phyloP scores from a whole-genome alignment of 2,797 vertebrate species.

The Carapus acus region DNA sequence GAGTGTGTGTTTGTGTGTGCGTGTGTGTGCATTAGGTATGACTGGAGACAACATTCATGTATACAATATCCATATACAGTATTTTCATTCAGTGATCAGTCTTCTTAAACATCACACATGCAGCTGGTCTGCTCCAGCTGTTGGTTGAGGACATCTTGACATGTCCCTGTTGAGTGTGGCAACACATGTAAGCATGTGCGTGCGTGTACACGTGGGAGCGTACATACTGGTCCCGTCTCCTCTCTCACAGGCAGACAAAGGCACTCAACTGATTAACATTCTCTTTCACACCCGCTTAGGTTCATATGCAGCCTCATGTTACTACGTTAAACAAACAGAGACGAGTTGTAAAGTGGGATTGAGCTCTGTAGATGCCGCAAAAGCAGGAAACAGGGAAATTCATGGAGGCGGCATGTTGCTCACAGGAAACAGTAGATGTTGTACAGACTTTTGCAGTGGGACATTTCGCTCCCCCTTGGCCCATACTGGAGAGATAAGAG shows the following conservation, averaged over 20 bases:
- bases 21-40: constrained; percentile 28
- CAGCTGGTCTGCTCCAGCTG: constrained; percentile 52
- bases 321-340: constrained; percentile 33
- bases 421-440: not conserved
- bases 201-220: not conserved
- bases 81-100: constrained; percentile 28
- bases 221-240: constrained; percentile 3
- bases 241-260: constrained; percentile 31
- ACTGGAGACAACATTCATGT: constrained; percentile 43
- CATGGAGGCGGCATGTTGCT: constrained; percentile 19
- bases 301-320: constrained; percentile 45
- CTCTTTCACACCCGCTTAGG: constrained; percentile 52
- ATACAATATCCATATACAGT: constrained; percentile 37
- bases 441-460: constrained; percentile 1
- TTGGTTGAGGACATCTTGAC: constrained; percentile 36
- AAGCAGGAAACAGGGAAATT: constrained; percentile 7
- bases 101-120: constrained; percentile 4
- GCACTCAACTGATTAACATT: constrained; percentile 52
- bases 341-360: constrained; percentile 18
- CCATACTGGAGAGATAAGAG: constrained; percentile 7
- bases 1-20: too few species aligned
- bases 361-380: constrained; percentile 19
- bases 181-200: constrained; percentile 35
- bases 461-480: constrained; percentile 19
- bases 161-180: constrained; percentile 33